phyloP scores from a whole-genome alignment of 1,140 invertebrate genomes.

The Formica selysi region DNA sequence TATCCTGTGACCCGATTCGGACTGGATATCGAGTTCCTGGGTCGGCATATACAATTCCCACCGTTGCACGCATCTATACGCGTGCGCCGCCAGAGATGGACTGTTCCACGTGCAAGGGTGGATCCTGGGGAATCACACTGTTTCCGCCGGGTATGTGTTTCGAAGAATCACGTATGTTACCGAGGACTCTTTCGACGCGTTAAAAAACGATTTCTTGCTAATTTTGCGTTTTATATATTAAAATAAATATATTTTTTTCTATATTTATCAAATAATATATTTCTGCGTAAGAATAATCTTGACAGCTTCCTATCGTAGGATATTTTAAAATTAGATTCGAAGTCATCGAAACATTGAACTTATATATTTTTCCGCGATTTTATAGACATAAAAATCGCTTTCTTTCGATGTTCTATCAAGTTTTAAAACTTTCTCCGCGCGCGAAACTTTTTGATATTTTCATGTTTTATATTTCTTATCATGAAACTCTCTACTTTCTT shows the following conservation, averaged over 20 bases:
- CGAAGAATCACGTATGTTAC: background rate
- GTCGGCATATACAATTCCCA: slow-evolving; percentile 55
- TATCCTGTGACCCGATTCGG: slow-evolving; percentile 61
- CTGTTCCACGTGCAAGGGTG: slow-evolving; percentile 52
- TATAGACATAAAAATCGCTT: background rate
- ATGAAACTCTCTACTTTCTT: background rate
- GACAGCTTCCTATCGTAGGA: background rate
- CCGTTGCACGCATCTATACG: slow-evolving; percentile 34
- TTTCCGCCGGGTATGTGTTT: background rate
- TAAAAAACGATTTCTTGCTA: background rate
- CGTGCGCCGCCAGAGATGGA: slow-evolving; percentile 49
- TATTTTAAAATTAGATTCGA: background rate
- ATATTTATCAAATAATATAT: background rate
- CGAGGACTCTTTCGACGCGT: background rate
- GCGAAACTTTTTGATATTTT: background rate
- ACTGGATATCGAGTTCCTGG: slow-evolving; percentile 53
- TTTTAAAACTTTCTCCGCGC: background rate
- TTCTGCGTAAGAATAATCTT: background rate
- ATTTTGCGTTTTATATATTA: background rate
- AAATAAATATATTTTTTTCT: background rate
- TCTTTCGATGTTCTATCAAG: slow-evolving; percentile 2
- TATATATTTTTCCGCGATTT: background rate
- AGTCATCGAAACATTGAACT: background rate
- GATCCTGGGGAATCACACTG: slow-evolving; percentile 2
- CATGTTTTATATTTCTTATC: background rate